Conservation (phyloP, 2,888 invertebrate genomes). For the Agrochola litura region DNA sequence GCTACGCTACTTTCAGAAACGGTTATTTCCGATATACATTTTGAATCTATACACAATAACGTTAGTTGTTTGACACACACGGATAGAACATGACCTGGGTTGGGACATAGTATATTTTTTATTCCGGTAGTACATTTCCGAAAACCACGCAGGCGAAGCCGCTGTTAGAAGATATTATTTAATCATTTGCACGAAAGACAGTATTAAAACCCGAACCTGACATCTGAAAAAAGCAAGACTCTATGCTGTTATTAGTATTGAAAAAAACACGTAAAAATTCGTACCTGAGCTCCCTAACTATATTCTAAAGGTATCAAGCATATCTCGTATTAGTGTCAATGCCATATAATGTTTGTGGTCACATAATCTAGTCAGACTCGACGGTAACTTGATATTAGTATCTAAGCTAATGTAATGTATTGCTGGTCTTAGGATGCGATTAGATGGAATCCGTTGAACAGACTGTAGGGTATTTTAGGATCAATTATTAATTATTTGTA, state of each 20-base stretch:
- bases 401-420: constrained; percentile 65
- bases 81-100: neutral
- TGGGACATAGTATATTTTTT: neutral
- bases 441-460: constrained; percentile 45
- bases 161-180: neutral
- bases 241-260: neutral
- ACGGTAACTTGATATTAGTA: constrained; percentile 81
- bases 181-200: neutral
- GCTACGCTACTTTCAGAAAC: neutral
- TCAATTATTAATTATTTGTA: constrained; percentile 14
- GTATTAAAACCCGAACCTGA: too few species aligned
- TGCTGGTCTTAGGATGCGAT: constrained; percentile 59
- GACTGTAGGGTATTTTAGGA: constrained; percentile 11
- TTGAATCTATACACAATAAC: too few species aligned
- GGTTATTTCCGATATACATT: too few species aligned
- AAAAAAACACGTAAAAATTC: constrained; percentile 14
- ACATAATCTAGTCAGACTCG: constrained; percentile 78
- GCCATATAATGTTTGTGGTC: constrained; percentile 85
- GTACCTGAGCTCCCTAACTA: constrained; percentile 37
- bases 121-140: neutral
- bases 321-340: constrained; percentile 85
- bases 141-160: neutral
- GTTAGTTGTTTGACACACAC: neutral
- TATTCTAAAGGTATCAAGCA: constrained; percentile 66
- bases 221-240: too few species aligned